These are phyloP conservation scores for Tetraneura akinire DNA, from an alignment of 1,140 invertebrate species.

Conservation along the genomic window DNA sequence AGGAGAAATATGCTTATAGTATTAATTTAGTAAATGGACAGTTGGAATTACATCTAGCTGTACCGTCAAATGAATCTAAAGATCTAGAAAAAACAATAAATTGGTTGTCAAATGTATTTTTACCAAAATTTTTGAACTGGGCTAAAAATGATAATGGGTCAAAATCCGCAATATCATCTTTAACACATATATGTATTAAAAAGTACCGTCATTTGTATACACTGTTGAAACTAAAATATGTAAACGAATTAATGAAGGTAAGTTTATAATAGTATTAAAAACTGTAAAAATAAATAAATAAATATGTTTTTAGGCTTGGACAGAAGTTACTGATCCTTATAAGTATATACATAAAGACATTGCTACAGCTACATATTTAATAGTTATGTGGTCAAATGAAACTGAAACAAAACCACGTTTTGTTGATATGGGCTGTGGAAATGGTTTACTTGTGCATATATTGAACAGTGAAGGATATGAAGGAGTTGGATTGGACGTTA, in stretches of 20 bases:
- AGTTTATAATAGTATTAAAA: constrained; percentile 33
- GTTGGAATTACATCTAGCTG: constrained; percentile 18
- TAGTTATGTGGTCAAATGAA: constrained; percentile 74
- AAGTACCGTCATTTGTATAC: constrained; percentile 75
- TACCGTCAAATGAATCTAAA: not conserved
- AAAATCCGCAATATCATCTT: constrained; percentile 63
- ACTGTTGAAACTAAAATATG: constrained; percentile 79
- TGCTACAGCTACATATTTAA: constrained; percentile 89
- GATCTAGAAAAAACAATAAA: not conserved
- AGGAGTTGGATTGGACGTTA: constrained; percentile 89
- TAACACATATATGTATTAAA: constrained; percentile 69
- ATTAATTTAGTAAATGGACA: not conserved
- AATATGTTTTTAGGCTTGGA: constrained; percentile 69
- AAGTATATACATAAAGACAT: constrained; percentile 98
- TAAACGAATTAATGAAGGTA: constrained; percentile 70
- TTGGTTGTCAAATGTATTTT: constrained; percentile 59
- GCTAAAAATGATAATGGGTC: constrained; percentile 58
- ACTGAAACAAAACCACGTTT: constrained; percentile 67
- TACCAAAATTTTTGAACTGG: constrained; percentile 73
- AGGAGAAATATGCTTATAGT: constrained; percentile 19
- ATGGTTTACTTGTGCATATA: constrained; percentile 91
- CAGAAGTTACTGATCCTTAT: constrained; percentile 86
- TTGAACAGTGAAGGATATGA: constrained; percentile 78
- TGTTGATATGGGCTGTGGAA: constrained; percentile 95
- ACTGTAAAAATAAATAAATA: not conserved